Conservation (phyloP, 1,140 invertebrate genomes). For the Phymorhynchus buccinoides region DNA sequence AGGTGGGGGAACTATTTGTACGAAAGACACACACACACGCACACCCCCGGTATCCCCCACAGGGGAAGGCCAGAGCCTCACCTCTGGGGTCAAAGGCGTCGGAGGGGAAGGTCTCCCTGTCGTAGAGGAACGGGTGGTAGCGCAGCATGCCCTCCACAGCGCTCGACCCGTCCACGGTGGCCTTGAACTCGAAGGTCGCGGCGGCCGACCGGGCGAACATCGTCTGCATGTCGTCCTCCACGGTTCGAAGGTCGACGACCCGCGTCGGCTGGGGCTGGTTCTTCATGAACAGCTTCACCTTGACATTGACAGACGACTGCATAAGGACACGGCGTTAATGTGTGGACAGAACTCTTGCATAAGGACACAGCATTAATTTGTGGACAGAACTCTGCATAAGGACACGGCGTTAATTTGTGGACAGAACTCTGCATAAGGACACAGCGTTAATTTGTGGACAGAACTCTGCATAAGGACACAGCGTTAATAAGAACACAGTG, state of each 20-base stretch:
- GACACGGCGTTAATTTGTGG: too few relatives aligned
- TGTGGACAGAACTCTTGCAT: too few relatives aligned
- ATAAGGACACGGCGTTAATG: too few relatives aligned
- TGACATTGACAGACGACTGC: conserved; percentile 27
- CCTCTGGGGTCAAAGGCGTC: conserved; percentile 65
- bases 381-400: too few relatives aligned
- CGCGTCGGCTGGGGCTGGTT: conserved; percentile 44
- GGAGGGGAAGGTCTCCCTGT: conserved; percentile 71
- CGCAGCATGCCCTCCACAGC: conserved; percentile 72
- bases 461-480: too few relatives aligned
- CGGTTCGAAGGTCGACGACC: conserved; percentile 63
- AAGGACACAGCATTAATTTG: too few relatives aligned
- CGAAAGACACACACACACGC: too few relatives aligned
- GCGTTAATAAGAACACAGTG: too few relatives aligned
- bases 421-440: too few relatives aligned
- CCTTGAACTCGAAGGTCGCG: conserved; percentile 72
- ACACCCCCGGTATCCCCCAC: too few relatives aligned
- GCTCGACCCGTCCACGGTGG: conserved; percentile 66
- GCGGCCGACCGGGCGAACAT: conserved; percentile 65
- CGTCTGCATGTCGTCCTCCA: conserved; percentile 72
- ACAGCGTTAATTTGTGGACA: too few relatives aligned
- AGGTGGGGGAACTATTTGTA: too few relatives aligned
- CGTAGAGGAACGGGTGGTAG: conserved; percentile 73
- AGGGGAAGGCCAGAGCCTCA: conserved; percentile 46
- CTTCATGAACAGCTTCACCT: conserved; percentile 63